Base-by-base conservation (phyloP, 2,113 vertebrate genomes). In the Falco punctatus region DNA sequence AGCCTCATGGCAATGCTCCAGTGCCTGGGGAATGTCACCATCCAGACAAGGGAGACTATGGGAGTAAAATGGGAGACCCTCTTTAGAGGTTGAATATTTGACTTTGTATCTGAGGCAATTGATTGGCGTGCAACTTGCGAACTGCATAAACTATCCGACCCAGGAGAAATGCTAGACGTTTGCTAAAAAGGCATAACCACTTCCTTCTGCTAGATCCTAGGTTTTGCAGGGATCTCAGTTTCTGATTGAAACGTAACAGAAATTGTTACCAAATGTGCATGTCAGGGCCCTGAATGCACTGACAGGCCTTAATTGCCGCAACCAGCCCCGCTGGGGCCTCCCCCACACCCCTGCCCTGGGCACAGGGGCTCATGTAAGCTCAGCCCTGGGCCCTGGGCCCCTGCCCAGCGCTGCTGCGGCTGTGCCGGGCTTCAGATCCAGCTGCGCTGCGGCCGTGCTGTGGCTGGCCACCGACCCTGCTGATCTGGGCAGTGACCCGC, bases 221-320 rank as follows among this genome's bases (percentile, higher is more conserved):
- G 46, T 55, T 96, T 78, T 88, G 72, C 86, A 81, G 65, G 57
- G 66, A 81, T 88, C 80, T 15, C 59, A 84, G 80, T 64, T 94
- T 92, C 90, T 67, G 90, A 83, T 80, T 96, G 59, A 94, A 94
- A 81, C 82, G 52, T 35, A 62, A 54, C 38, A 95, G 84, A 90
- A 93, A 95, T 94, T 86, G 80, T 78, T 93, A 82, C 90, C 96
- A 97, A 93, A 93, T 94, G 94, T 96, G 85, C 16, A 3, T 1
- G 30, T 69, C 61, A 5, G 73, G 67, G 74, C 66, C 49, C 57
- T 62, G 87, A 93, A 30, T n/a, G 49, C 71, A 82, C 54, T 69
- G 92, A 94, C 93, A 93, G 70, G 66, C 42, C 32, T 67, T 65
- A 87, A 92, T 28, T 75, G 73, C 57, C 17, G 3, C 0, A 4